Evolutionary conservation across 1,140 invertebrate genomes (phyloP).

Genomic region (Nautilus pompilius): DNA sequence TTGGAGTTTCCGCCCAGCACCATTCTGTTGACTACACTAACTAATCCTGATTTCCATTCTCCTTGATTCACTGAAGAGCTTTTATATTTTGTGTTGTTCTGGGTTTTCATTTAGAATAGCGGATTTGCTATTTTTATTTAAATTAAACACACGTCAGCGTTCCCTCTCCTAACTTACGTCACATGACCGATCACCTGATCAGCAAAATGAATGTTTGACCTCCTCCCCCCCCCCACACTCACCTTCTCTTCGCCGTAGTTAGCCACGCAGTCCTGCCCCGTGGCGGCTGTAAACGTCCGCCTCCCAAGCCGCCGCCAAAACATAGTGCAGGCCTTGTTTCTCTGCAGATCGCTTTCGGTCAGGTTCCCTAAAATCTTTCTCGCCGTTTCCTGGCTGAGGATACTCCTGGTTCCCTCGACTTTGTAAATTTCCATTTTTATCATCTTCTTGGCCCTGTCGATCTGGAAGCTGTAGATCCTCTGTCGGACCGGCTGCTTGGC

Average conservation of each 20-base stretch:
- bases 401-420: neutral
- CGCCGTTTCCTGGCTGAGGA: neutral
- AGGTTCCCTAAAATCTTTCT: neutral
- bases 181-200: no score
- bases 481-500: neutral
- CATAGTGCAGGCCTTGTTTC: neutral
- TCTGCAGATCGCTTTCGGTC: neutral
- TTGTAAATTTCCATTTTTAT: neutral
- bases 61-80: no score
- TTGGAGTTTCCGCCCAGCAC: no score
- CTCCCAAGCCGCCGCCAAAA: neutral
- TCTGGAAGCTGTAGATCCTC: neutral
- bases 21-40: no score
- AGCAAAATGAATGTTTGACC: no score
- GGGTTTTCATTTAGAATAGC: no score
- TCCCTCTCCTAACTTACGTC: no score
- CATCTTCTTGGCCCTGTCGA: neutral
- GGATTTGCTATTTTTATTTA: no score
- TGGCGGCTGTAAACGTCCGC: neutral
- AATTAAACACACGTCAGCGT: no score
- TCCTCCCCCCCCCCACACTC: no score
- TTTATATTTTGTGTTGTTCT: no score
- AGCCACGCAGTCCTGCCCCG: neutral
- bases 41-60: no score
- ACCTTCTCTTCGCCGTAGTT: neutral